phyloP scores from a whole-genome alignment of 2,797 vertebrate species.

The Bovichtus diacanthus region DNA sequence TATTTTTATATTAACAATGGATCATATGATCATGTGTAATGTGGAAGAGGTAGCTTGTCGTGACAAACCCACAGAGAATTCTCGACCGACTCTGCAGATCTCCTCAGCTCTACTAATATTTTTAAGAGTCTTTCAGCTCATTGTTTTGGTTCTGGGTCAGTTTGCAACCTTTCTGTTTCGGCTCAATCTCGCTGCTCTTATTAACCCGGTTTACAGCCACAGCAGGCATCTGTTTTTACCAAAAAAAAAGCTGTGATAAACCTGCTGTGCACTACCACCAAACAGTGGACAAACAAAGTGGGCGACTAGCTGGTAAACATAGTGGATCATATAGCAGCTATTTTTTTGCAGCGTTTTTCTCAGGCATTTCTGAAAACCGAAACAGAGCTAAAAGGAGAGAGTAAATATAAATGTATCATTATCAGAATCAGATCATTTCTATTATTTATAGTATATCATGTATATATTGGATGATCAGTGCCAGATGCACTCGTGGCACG shows the following conservation, averaged over 20 bases:
- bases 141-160: neutral
- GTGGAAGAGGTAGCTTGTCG: neutral
- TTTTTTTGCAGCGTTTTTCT: neutral
- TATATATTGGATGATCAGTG: too few relatives aligned
- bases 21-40: neutral
- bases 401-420: too few relatives aligned
- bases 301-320: neutral
- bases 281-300: neutral
- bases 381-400: neutral
- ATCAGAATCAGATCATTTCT: too few relatives aligned
- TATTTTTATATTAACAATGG: neutral
- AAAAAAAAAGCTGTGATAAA: neutral
- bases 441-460: too few relatives aligned
- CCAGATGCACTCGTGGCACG: too few relatives aligned
- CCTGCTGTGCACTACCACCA: neutral
- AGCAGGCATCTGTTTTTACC: neutral
- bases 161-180: neutral
- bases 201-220: neutral
- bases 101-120: neutral
- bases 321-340: too few relatives aligned
- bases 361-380: neutral
- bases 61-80: neutral
- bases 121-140: neutral
- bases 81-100: neutral
- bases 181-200: neutral